A percentile compares a stretch with the other conserved stretches of the same genome.
These are phyloP conservation scores for Platyrinchus mystaceus DNA, from an alignment of 2,797 vertebrate genomes.

Conservation along the genomic window DNA sequence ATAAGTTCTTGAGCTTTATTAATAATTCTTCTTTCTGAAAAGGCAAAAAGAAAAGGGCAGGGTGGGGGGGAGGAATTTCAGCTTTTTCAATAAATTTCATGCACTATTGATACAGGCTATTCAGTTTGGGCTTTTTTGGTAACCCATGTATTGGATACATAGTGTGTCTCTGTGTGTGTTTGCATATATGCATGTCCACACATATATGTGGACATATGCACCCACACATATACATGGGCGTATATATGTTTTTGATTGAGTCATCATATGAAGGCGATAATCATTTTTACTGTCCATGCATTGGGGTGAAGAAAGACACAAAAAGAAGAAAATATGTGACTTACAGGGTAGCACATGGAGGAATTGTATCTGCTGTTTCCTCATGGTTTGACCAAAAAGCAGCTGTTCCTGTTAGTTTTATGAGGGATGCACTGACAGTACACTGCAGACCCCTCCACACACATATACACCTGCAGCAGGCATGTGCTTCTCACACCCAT, in stretches of 20 bases:
- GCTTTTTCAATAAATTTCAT: neutral
- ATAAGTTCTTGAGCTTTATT: neutral
- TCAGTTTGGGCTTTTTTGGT: neutral
- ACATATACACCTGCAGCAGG: too few relatives aligned
- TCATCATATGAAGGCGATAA: neutral
- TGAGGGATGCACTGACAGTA: accelerated
- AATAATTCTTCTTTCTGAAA: neutral
- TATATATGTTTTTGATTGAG: neutral
- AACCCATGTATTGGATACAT: neutral
- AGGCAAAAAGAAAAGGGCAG: neutral
- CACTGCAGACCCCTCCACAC: neutral
- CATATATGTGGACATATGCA: neutral
- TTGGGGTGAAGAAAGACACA: neutral
- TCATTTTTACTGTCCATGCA: neutral
- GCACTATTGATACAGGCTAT: neutral
- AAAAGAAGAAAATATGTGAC: neutral
- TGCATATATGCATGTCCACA: neutral
- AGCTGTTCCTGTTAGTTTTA: accelerated
- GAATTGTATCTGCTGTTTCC: neutral
- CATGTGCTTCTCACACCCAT: neutral
- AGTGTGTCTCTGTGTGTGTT: neutral
- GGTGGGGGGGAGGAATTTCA: neutral
- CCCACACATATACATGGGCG: accelerated
- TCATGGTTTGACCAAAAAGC: neutral
- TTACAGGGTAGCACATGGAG: neutral